These are phyloP conservation scores for Potamilus streckersoni DNA, from an alignment of 1,140 invertebrate genomes.

Conservation along the genomic window DNA sequence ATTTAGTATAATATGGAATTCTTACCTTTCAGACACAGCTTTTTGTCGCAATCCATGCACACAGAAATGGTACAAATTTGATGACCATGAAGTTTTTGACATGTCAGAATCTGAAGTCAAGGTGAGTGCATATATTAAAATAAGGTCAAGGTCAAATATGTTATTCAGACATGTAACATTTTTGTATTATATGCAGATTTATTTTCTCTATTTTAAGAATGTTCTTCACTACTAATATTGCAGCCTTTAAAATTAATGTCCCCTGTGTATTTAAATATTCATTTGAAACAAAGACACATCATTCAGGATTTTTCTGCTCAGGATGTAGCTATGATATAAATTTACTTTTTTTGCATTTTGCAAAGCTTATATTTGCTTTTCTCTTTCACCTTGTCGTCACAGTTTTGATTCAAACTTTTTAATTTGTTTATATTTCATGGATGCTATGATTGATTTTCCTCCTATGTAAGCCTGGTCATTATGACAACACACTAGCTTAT, in stretches of 20 bases:
- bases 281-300: background rate
- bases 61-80: slow-evolving; percentile 89
- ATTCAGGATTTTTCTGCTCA: background rate
- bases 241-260: background rate
- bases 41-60: slow-evolving; percentile 74
- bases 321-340: no score
- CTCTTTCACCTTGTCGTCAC: no score
- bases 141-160: background rate
- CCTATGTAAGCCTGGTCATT: no score
- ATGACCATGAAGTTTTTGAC: slow-evolving; percentile 85
- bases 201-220: background rate
- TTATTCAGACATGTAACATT: background rate
- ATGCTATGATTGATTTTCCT: no score
- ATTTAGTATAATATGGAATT: background rate
- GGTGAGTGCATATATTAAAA: slow-evolving; percentile 41
- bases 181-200: background rate
- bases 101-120: slow-evolving; percentile 77
- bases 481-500: no score
- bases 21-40: slow-evolving; percentile 75
- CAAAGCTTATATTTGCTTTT: no score
- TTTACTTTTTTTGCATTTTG: no score
- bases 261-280: background rate
- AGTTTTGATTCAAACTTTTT: no score
- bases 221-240: background rate
- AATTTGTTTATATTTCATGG: no score